Evolutionary conservation across 1,140 invertebrate genomes (phyloP).

Genomic region (Drosophila parabipectinata): DNA sequence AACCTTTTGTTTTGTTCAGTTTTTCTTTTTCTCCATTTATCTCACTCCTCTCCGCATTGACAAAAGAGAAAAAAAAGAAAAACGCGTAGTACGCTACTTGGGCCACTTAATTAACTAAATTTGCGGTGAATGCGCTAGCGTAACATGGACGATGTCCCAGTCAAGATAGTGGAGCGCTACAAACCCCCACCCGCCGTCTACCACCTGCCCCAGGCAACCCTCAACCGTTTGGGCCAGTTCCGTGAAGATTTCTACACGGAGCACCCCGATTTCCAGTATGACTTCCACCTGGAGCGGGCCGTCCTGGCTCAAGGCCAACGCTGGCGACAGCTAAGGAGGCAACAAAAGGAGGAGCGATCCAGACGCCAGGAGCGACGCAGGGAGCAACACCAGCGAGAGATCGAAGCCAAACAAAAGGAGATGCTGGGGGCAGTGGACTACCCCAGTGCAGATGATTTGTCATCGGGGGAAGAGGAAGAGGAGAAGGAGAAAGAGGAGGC

Average conservation of each 20-base stretch:
- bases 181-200: slow-evolving; percentile 87
- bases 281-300: slow-evolving; percentile 89
- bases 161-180: slow-evolving; percentile 94
- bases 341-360: slow-evolving; percentile 86
- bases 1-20: background rate
- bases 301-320: slow-evolving; percentile 89
- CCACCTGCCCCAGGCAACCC: slow-evolving; percentile 83
- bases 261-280: slow-evolving; percentile 86
- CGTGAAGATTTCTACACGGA: slow-evolving; percentile 86
- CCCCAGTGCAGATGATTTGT: slow-evolving; percentile 84
- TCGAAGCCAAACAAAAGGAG: slow-evolving; percentile 85
- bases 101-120: slow-evolving; percentile 63
- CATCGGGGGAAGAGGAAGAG: slow-evolving; percentile 55
- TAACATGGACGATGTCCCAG: slow-evolving; percentile 91
- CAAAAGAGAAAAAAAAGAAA: slow-evolving; percentile 63
- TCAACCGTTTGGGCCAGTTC: slow-evolving; percentile 87
- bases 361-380: slow-evolving; percentile 86
- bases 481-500: slow-evolving; percentile 12
- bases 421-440: slow-evolving; percentile 86
- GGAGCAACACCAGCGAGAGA: slow-evolving; percentile 85
- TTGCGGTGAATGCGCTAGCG: slow-evolving; percentile 63
- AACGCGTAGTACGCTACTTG: slow-evolving; percentile 47
- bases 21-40: background rate
- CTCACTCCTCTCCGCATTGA: slow-evolving; percentile 20
- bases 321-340: slow-evolving; percentile 87